phyloP scores from a whole-genome alignment of 2,797 vertebrate species.

The Mycteria americana region DNA sequence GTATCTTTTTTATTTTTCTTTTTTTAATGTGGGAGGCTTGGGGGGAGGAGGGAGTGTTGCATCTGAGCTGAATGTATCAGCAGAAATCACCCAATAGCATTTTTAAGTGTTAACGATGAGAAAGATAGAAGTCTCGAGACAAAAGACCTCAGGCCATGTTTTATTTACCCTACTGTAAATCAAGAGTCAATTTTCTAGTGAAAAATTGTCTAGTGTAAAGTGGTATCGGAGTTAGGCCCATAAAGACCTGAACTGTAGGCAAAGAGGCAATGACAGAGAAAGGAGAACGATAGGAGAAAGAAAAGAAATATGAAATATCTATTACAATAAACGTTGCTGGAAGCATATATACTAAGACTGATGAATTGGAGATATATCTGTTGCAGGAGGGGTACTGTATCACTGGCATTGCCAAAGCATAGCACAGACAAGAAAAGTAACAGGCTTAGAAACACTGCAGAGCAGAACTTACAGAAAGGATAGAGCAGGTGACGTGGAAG shows the following conservation, averaged over 20 bases:
- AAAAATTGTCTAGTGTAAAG: not conserved
- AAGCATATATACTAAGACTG: not conserved
- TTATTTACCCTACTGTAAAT: conserved; percentile 3
- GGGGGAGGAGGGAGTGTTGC: not conserved
- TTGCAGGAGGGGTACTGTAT: not conserved
- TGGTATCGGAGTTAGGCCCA: not conserved
- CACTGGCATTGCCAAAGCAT: not conserved
- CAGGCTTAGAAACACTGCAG: not conserved
- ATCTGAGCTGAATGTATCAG: not conserved
- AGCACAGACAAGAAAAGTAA: conserved; percentile 7
- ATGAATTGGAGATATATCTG: not conserved
- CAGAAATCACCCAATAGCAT: not conserved
- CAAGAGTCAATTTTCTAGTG: not conserved
- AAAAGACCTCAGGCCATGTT: not conserved
- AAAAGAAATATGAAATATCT: conserved; percentile 25
- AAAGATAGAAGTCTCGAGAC: not conserved
- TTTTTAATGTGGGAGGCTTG: not conserved
- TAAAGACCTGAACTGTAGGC: not conserved
- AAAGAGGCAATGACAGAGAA: not conserved
- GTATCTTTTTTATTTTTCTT: not conserved
- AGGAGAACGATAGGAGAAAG: not conserved
- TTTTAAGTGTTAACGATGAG: not conserved
- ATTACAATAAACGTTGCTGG: not conserved
- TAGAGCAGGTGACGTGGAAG: not conserved
- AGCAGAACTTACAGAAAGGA: not conserved